Evolutionary conservation across 2,113 vertebrate species (phyloP).

Genomic region (Tylochromis polylepis): DNA sequence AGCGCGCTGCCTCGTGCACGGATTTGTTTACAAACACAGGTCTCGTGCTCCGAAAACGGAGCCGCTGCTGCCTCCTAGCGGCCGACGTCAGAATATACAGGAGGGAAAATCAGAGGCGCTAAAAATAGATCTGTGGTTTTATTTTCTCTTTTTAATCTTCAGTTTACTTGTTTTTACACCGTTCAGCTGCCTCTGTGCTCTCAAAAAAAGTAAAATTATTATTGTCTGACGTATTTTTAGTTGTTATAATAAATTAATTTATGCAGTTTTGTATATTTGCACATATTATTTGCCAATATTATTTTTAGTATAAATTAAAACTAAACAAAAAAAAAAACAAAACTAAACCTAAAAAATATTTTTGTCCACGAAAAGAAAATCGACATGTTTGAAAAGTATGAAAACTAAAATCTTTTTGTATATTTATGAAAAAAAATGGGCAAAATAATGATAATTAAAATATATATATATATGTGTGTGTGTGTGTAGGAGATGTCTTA

Average conservation of each 20-base stretch:
- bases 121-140: background rate
- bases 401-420: rapidly evolving
- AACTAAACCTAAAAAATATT: too few relatives aligned
- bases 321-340: too few relatives aligned
- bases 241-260: background rate
- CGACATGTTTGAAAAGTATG: background rate
- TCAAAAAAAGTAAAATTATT: background rate
- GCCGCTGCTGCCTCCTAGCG: slow-evolving; percentile 39
- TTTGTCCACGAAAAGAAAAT: background rate
- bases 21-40: slow-evolving; percentile 77
- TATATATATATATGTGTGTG: too few relatives aligned
- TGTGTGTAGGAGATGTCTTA: background rate
- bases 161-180: background rate
- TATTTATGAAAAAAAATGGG: background rate
- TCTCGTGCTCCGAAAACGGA: slow-evolving; percentile 15
- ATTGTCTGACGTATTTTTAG: background rate
- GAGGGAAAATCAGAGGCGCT: background rate
- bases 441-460: background rate
- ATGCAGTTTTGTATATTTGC: background rate
- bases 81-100: background rate
- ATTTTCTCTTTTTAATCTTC: background rate
- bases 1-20: background rate
- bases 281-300: background rate
- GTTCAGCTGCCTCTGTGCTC: background rate
- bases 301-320: too few relatives aligned